phyloP scores from a whole-genome alignment of 2,888 invertebrate species.

The Tetramorium bicarinatum region DNA sequence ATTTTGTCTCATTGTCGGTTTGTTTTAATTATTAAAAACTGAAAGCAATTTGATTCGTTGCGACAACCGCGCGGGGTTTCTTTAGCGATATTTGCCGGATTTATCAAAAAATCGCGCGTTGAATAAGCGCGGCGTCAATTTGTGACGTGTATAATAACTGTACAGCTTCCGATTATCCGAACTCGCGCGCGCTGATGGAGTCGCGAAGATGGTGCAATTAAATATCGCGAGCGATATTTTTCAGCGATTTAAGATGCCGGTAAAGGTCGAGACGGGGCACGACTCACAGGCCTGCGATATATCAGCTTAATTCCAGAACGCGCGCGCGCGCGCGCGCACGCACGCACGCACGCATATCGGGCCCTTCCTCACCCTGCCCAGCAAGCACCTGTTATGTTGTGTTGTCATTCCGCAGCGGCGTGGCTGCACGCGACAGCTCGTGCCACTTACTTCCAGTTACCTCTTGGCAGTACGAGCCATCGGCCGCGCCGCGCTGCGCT shows the following conservation, averaged over 20 bases:
- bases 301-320: background rate
- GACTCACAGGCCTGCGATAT: background rate
- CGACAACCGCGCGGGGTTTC: background rate
- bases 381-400: slow-evolving; percentile 72
- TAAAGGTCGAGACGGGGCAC: background rate
- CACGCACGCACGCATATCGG: background rate
- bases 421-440: slow-evolving; percentile 71
- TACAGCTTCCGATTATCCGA: background rate
- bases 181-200: background rate
- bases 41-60: background rate
- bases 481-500: background rate
- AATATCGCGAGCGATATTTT: background rate
- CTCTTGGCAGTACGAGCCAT: slow-evolving; percentile 44
- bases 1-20: background rate
- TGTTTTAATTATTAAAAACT: background rate
- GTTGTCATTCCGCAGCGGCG: slow-evolving; percentile 62
- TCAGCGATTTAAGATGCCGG: slow-evolving; percentile 27
- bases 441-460: slow-evolving; percentile 67
- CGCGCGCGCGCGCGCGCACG: background rate
- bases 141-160: background rate
- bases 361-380: slow-evolving; percentile 60
- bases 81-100: background rate
- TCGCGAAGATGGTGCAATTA: background rate
- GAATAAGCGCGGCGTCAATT: background rate
- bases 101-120: background rate